phyloP scores from a whole-genome alignment of 2,113 vertebrate genomes.

The Callopanchax toddi region DNA sequence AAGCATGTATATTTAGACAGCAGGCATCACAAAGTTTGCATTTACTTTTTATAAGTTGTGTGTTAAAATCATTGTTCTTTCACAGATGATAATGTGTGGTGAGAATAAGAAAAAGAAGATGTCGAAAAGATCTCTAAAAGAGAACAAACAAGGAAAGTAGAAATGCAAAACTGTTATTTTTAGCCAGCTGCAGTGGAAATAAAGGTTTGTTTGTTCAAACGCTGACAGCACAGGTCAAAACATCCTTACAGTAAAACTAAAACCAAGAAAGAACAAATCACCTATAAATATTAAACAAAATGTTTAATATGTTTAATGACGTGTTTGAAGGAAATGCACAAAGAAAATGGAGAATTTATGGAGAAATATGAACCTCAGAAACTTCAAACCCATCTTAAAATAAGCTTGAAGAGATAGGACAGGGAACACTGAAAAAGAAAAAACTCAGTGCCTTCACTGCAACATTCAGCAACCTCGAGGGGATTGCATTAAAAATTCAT shows the following conservation, averaged over 20 bases:
- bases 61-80: slow-evolving; percentile 1
- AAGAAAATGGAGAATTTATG: slow-evolving; percentile 19
- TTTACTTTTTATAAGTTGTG: slow-evolving; percentile 40
- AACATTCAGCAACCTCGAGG: slow-evolving; percentile 59
- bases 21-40: not conserved
- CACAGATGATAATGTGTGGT: not conserved
- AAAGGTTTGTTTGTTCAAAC: slow-evolving; percentile 28
- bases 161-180: slow-evolving; percentile 25
- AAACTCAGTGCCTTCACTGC: slow-evolving; percentile 31
- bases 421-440: slow-evolving; percentile 31
- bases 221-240: slow-evolving; percentile 8
- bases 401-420: slow-evolving; percentile 29
- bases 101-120: slow-evolving; percentile 11
- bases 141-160: slow-evolving; percentile 23
- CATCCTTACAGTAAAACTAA: not conserved
- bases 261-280: slow-evolving; percentile 36
- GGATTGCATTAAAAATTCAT: slow-evolving; percentile 75
- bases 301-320: not conserved
- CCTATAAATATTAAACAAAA: slow-evolving; percentile 27
- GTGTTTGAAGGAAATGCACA: slow-evolving; percentile 2
- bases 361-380: slow-evolving; percentile 8
- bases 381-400: slow-evolving; percentile 28
- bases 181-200: slow-evolving; percentile 12
- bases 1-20: slow-evolving; percentile 2
- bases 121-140: slow-evolving; percentile 8